A percentile compares a stretch with the other conserved stretches of the same genome.
Conservation (phyloP, 1,140 invertebrate species). For the Drosophila kanapiae region DNA sequence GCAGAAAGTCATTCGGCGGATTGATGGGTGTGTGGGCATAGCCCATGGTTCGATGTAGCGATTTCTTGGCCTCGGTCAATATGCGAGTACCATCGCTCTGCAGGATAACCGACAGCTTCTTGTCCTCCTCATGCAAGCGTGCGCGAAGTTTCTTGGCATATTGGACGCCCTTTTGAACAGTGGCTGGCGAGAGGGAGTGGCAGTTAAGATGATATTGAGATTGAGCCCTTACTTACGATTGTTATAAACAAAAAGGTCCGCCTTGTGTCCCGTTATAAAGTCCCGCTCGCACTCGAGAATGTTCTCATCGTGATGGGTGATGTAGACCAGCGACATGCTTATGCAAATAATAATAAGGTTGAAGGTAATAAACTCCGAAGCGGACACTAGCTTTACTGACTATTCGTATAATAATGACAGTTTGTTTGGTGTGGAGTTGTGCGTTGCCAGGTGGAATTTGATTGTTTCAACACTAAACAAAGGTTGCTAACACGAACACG, state of each 20-base stretch:
- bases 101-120: constrained; percentile 54
- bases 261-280: constrained; percentile 29
- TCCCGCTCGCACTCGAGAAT: constrained; percentile 85
- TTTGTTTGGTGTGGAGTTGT: not conserved
- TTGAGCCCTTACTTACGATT: too few species aligned
- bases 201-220: too few species aligned
- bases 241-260: not conserved
- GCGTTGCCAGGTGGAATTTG: constrained; percentile 19
- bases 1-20: constrained; percentile 87
- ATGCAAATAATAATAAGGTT: constrained; percentile 22
- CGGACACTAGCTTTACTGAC: constrained; percentile 19
- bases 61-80: constrained; percentile 71
- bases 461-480: constrained; percentile 20
- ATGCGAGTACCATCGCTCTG: constrained; percentile 62
- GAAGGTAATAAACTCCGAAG: constrained; percentile 33
- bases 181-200: not conserved
- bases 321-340: constrained; percentile 85
- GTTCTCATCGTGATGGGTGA: constrained; percentile 86
- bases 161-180: constrained; percentile 14
- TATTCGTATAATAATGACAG: constrained; percentile 6
- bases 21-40: constrained; percentile 87
- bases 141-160: constrained; percentile 35
- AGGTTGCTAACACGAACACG: constrained; percentile 20
- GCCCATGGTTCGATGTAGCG: constrained; percentile 87
- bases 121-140: constrained; percentile 52